Evolutionary conservation across 2,797 vertebrate species (phyloP).

Genomic region (Acestrorhynchus altus): DNA sequence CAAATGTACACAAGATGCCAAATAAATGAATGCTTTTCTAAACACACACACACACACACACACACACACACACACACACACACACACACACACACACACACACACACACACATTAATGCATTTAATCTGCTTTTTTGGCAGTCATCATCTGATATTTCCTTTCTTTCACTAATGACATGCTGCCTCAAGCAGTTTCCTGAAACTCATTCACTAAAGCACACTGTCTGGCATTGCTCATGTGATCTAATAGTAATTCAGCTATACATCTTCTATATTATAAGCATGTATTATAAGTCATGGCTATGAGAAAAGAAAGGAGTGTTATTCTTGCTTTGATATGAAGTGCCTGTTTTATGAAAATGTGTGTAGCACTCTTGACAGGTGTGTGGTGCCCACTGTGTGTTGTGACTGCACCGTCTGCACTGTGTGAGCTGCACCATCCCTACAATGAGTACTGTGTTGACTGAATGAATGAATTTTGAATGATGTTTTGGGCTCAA

Average conservation of each 20-base stretch:
- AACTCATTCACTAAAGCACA: slow-evolving; percentile 19
- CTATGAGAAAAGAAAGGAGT: background rate
- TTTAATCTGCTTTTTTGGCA: slow-evolving; percentile 17
- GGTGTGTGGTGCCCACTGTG: background rate
- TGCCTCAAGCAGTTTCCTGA: slow-evolving; percentile 22
- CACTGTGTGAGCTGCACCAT: slow-evolving; percentile 8
- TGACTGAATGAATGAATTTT: slow-evolving; percentile 19
- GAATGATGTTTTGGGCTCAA: background rate
- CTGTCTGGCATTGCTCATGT: slow-evolving; percentile 25
- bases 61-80: too few relatives aligned
- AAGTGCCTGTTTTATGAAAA: slow-evolving; percentile 14
- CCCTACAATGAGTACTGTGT: slow-evolving; percentile 29
- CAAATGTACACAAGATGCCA: slow-evolving; percentile 1
- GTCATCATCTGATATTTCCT: slow-evolving; percentile 1
- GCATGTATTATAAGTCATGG: slow-evolving; percentile 19
- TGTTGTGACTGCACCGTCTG: too few relatives aligned
- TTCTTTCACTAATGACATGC: slow-evolving; percentile 8
- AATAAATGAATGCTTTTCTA: background rate
- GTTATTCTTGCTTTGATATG: slow-evolving; percentile 7
- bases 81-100: too few relatives aligned
- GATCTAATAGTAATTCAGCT: slow-evolving; percentile 22
- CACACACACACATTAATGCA: slow-evolving; percentile 23
- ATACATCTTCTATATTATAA: slow-evolving; percentile 3
- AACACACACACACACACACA: background rate
- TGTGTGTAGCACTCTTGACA: background rate